These are phyloP conservation scores for Gastrophryne carolinensis DNA, from an alignment of 2,797 vertebrate genomes.

Conservation along the genomic window DNA sequence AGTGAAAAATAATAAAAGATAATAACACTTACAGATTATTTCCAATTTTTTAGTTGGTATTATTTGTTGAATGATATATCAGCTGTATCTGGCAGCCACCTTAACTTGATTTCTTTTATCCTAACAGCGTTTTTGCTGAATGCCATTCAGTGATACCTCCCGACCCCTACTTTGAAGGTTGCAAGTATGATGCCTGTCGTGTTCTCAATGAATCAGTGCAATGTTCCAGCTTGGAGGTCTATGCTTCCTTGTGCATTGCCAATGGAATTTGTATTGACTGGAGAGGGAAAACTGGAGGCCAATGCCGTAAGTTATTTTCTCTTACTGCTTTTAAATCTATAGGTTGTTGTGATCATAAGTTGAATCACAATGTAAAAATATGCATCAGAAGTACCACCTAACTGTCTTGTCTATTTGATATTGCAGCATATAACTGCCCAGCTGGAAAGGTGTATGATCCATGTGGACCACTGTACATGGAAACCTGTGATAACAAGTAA, in stretches of 20 bases:
- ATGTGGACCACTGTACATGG: slow-evolving; percentile 61
- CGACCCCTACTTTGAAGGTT: slow-evolving; percentile 68
- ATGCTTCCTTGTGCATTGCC: too few relatives aligned
- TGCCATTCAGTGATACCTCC: slow-evolving; percentile 75
- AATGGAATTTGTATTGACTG: too few relatives aligned
- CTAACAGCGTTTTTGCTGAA: slow-evolving; percentile 71
- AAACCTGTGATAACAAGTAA: slow-evolving; percentile 66
- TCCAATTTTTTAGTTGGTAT: too few relatives aligned
- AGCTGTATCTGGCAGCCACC: too few relatives aligned
- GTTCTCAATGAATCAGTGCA: slow-evolving; percentile 55
- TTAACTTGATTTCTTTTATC: background rate
- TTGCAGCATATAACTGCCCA: slow-evolving; percentile 65
- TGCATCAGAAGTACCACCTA: too few relatives aligned
- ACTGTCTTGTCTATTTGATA: background rate
- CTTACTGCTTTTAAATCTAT: too few relatives aligned
- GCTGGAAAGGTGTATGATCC: slow-evolving; percentile 60
- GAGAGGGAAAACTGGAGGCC: slow-evolving; percentile 67
- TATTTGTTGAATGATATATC: too few relatives aligned
- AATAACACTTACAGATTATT: too few relatives aligned
- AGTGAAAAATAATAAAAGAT: too few relatives aligned
- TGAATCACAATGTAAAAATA: too few relatives aligned
- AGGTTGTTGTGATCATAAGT: too few relatives aligned
- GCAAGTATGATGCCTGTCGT: slow-evolving; percentile 73
- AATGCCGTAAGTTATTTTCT: slow-evolving; percentile 68
- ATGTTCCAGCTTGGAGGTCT: too few relatives aligned